phyloP scores from a whole-genome alignment of 2,113 vertebrate genomes.

The Psettodes erumei region DNA sequence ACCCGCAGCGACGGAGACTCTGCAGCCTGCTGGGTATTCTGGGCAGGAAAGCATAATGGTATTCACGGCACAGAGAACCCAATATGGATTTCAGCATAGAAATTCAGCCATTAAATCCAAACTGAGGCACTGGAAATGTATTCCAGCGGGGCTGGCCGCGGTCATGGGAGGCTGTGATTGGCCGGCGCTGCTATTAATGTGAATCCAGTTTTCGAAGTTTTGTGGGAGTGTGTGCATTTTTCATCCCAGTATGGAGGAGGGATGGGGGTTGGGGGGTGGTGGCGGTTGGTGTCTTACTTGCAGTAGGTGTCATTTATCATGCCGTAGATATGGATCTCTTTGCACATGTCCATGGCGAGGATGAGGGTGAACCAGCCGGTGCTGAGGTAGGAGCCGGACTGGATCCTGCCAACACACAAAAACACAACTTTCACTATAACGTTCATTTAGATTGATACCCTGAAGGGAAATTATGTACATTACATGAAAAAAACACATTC shows the following conservation, averaged over 20 bases:
- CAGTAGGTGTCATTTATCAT: slow-evolving; percentile 99
- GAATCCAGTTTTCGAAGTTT: slow-evolving; percentile 42
- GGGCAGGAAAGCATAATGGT: slow-evolving; percentile 43
- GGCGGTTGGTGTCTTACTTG: slow-evolving; percentile 86
- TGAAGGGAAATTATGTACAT: no score
- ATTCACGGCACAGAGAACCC: slow-evolving; percentile 58
- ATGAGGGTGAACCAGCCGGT: slow-evolving; percentile 99
- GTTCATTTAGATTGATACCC: slow-evolving; percentile 22
- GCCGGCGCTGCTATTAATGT: slow-evolving; percentile 22
- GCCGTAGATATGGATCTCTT: slow-evolving; percentile 95
- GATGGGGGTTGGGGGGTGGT: no score
- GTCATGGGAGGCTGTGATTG: slow-evolving; percentile 36
- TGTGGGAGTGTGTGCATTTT: slow-evolving; percentile 8
- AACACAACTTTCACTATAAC: slow-evolving; percentile 3
- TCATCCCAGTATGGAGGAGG: not conserved
- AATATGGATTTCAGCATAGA: slow-evolving; percentile 66
- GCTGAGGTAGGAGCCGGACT: slow-evolving; percentile 98
- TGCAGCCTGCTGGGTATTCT: slow-evolving; percentile 53
- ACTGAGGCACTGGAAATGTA: slow-evolving; percentile 48
- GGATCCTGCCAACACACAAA: slow-evolving; percentile 87
- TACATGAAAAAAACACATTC: no score
- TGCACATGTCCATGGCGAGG: slow-evolving; percentile 98
- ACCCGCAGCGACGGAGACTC: slow-evolving; percentile 28
- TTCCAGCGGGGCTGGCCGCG: slow-evolving; percentile 28
- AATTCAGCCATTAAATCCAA: slow-evolving; percentile 65